These are phyloP conservation scores for Heliconius hewitsoni DNA, from an alignment of 1,140 invertebrate species.

Conservation along the genomic window DNA sequence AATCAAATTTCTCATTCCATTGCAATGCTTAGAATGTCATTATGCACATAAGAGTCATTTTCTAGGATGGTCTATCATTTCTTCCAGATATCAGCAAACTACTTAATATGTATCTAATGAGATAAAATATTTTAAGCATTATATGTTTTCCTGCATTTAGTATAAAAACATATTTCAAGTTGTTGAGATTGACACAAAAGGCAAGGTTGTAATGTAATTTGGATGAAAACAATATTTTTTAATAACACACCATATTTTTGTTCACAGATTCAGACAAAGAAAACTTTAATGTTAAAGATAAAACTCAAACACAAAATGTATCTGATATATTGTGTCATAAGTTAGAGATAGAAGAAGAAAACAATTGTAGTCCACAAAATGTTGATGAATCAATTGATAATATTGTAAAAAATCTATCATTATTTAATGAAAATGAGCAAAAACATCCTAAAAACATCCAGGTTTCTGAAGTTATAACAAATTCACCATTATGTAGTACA, in stretches of 20 bases:
- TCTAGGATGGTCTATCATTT: no score
- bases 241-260: slow-evolving; percentile 33
- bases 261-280: slow-evolving; percentile 67
- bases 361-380: slow-evolving; percentile 30
- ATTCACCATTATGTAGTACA: slow-evolving; percentile 67
- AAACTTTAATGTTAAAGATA: slow-evolving; percentile 46
- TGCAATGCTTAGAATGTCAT: no score
- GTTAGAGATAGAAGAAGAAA: slow-evolving; percentile 59
- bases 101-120: no score
- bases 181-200: no score
- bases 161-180: no score
- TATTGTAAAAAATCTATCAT: slow-evolving; percentile 55
- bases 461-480: not conserved
- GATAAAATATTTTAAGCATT: no score
- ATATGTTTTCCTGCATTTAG: not conserved
- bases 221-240: not conserved
- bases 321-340: slow-evolving; percentile 59
- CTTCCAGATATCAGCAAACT: no score
- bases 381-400: slow-evolving; percentile 62
- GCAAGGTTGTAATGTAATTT: no score
- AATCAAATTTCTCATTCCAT: no score
- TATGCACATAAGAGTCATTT: no score
- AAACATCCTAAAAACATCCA: slow-evolving; percentile 2
- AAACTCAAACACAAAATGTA: slow-evolving; percentile 39
- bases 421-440: slow-evolving; percentile 39